Conservation (phyloP, 2,113 vertebrate species). For the Saccopteryx leptura region DNA sequence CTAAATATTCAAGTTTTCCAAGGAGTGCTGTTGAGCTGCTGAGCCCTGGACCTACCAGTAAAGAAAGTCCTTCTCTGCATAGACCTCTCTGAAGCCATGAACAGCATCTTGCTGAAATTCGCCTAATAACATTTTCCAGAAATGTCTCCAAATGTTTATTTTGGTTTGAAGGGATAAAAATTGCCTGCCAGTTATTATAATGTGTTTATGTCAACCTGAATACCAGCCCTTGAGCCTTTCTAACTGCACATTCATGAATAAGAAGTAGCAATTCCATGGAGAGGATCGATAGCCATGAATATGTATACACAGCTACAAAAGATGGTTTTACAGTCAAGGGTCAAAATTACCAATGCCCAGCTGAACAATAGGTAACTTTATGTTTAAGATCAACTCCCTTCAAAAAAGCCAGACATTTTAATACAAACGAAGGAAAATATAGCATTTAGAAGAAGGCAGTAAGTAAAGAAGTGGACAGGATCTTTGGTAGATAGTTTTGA, state of each 20-base stretch:
- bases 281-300: background rate
- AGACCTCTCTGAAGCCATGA: conserved; percentile 48
- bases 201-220: conserved; percentile 72
- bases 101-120: conserved; percentile 68
- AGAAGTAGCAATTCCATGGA: conserved; percentile 50
- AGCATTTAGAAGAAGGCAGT: conserved; percentile 50
- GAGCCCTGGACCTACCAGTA: conserved; percentile 16
- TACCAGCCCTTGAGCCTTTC: conserved; percentile 25
- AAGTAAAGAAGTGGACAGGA: background rate
- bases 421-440: conserved; percentile 59
- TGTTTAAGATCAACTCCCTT: conserved; percentile 28
- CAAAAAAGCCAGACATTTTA: conserved; percentile 42
- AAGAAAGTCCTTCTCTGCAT: conserved; percentile 58
- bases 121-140: conserved; percentile 78
- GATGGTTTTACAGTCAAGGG: background rate
- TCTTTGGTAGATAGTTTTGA: conserved; percentile 36
- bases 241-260: conserved; percentile 66
- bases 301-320: conserved; percentile 31
- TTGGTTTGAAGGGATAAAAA: conserved; percentile 77
- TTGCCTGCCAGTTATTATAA: conserved; percentile 79
- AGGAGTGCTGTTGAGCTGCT: conserved; percentile 2
- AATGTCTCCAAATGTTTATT: conserved; percentile 69
- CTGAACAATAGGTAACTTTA: conserved; percentile 32
- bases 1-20: conserved; percentile 52
- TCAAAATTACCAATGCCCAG: background rate